Evolutionary conservation across 2,888 invertebrate genomes (phyloP).

Genomic region (Deroplatys truncata): DNA sequence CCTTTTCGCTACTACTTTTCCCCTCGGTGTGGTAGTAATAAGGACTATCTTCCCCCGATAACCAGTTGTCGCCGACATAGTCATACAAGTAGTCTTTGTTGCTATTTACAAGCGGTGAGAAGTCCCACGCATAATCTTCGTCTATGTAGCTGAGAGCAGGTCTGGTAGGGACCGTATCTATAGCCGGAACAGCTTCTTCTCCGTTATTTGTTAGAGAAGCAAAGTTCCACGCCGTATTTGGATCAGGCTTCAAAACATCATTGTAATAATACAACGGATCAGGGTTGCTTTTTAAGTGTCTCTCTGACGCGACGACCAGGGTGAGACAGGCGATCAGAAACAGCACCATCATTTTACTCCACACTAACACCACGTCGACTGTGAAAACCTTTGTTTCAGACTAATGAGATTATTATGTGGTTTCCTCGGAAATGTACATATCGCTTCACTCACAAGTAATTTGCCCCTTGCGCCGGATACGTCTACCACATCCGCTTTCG

Average conservation of each 20-base stretch:
- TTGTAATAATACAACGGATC: no score
- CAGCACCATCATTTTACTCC: not conserved
- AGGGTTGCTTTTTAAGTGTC: not conserved
- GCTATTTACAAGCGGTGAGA: not conserved
- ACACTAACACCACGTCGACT: not conserved
- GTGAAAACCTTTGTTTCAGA: not conserved
- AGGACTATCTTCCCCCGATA: not conserved
- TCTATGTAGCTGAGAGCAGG: not conserved
- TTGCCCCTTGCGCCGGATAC: not conserved
- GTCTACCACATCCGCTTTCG: not conserved
- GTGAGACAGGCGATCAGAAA: not conserved
- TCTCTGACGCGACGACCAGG: not conserved
- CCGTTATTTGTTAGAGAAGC: not conserved
- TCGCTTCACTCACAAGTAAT: not conserved
- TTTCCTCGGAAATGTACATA: not conserved
- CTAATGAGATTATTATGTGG: not conserved
- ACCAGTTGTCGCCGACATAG: not conserved
- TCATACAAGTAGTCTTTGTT: not conserved
- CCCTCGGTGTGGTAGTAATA: not conserved
- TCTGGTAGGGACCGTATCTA: not conserved
- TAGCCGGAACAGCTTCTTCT: not conserved
- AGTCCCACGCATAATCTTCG: not conserved
- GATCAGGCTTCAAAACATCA: no score
- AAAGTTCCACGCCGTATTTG: not conserved
- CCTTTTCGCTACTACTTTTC: not conserved